phyloP scores from a whole-genome alignment of 2,797 vertebrate genomes.

The Microchirus variegatus region DNA sequence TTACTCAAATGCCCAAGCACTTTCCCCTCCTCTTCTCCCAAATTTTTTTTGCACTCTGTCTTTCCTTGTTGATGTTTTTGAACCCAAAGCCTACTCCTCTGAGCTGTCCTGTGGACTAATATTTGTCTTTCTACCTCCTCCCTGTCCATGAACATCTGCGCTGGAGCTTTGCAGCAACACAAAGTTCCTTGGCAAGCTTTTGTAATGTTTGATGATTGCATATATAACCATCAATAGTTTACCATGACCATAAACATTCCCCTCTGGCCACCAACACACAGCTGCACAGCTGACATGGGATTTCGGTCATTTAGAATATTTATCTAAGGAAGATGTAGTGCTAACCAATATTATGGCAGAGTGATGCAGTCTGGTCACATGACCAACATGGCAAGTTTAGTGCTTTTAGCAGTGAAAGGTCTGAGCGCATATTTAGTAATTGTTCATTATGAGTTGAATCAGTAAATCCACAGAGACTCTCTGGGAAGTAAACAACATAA shows the following conservation, averaged over 20 bases:
- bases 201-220: constrained; percentile 61
- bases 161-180: constrained; percentile 62
- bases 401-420: neutral
- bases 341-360: neutral
- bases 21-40: constrained; percentile 22
- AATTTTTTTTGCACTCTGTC: constrained; percentile 24
- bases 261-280: constrained; percentile 40
- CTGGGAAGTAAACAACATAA: neutral
- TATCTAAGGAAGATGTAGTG: constrained; percentile 11
- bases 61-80: constrained; percentile 69
- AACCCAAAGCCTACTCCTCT: constrained; percentile 52
- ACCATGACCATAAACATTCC: constrained; percentile 67
- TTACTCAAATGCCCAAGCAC: neutral
- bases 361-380: neutral
- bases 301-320: constrained; percentile 28
- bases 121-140: constrained; percentile 82
- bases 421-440: constrained; percentile 12
- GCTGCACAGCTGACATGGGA: constrained; percentile 30
- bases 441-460: constrained; percentile 20
- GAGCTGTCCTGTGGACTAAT: constrained; percentile 80
- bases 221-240: constrained; percentile 58
- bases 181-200: constrained; percentile 58
- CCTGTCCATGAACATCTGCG: constrained; percentile 75
- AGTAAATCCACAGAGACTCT: constrained; percentile 16
- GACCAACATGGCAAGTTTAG: neutral